A percentile compares a stretch with the other conserved stretches of the same genome.
Evolutionary conservation across 64 coral and sea anemone species (phyloP).

Genomic region (Dendronephthya gigantea): DNA sequence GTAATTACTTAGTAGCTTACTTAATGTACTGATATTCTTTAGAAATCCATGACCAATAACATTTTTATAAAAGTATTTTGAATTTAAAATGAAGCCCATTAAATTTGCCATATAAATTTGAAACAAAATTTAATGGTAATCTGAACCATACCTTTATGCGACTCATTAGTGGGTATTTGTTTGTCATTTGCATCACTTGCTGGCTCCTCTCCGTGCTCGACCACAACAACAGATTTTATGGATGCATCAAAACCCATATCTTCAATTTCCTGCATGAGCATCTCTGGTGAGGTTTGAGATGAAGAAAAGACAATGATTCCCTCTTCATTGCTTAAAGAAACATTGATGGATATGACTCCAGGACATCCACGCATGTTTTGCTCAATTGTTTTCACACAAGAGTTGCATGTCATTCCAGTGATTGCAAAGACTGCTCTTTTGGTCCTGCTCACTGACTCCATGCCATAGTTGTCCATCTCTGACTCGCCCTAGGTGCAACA

Average conservation of each 20-base stretch:
- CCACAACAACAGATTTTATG: slow-evolving; percentile 61
- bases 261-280: slow-evolving; percentile 38
- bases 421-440: slow-evolving; percentile 46
- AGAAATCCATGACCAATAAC: too few species aligned
- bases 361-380: slow-evolving; percentile 33
- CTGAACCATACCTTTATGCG: background rate
- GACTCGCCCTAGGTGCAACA: background rate
- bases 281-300: slow-evolving; percentile 36
- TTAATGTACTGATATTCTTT: too few species aligned
- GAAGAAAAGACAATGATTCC: slow-evolving; percentile 49
- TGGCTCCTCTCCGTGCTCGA: slow-evolving; percentile 25
- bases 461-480: background rate
- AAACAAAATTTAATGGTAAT: background rate
- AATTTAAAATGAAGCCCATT: too few species aligned
- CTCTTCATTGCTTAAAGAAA: slow-evolving; percentile 70
- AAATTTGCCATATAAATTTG: too few species aligned
- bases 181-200: background rate
- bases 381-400: slow-evolving; percentile 82
- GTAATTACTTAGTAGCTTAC: too few species aligned
- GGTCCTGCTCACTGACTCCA: background rate
- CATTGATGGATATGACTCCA: slow-evolving; percentile 53
- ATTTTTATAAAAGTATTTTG: too few species aligned
- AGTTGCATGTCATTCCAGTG: slow-evolving; percentile 86
- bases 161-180: background rate
- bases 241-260: slow-evolving; percentile 79